A percentile compares a stretch with the other conserved stretches of the same genome.
These are phyloP conservation scores for Sturmia bella DNA, from an alignment of 2,888 invertebrate species.

Conservation along the genomic window DNA sequence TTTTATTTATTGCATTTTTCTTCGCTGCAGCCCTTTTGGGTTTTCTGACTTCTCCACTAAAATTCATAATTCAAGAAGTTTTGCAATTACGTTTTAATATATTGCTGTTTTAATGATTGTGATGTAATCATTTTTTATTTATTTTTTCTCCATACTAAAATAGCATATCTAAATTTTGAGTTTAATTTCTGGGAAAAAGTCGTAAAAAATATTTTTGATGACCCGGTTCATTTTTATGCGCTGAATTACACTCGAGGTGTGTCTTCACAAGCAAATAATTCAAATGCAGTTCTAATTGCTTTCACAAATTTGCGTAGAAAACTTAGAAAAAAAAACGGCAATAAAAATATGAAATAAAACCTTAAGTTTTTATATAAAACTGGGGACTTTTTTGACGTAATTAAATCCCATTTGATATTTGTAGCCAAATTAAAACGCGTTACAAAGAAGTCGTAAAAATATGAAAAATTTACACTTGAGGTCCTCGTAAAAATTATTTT, in stretches of 20 bases:
- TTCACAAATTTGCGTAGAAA: slow-evolving; percentile 60
- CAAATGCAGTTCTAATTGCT: slow-evolving; percentile 64
- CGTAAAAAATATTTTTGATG: slow-evolving; percentile 45
- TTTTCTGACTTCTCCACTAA: too few relatives aligned
- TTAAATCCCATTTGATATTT: slow-evolving; percentile 52
- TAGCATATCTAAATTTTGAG: not conserved
- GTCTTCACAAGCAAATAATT: slow-evolving; percentile 6
- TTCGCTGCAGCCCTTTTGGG: too few relatives aligned
- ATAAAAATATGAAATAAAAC: slow-evolving; percentile 48
- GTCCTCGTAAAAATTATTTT: slow-evolving; percentile 56
- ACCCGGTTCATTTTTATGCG: not conserved
- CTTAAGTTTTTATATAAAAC: slow-evolving; percentile 52
- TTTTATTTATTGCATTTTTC: too few relatives aligned
- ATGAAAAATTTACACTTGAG: slow-evolving; percentile 54
- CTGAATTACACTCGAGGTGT: slow-evolving; percentile 45
- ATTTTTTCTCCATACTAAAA: not conserved
- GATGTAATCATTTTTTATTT: too few relatives aligned
- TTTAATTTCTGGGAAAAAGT: slow-evolving; percentile 26
- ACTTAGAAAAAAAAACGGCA: slow-evolving; percentile 31
- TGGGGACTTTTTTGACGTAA: slow-evolving; percentile 34
- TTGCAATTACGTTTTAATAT: too few relatives aligned
- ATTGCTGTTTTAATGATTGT: too few relatives aligned
- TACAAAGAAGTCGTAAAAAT: slow-evolving; percentile 52
- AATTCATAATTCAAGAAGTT: too few relatives aligned
- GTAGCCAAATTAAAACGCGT: slow-evolving; percentile 46